Evolutionary conservation across 1,140 invertebrate genomes (phyloP).

Genomic region (Halotydeus destructor): DNA sequence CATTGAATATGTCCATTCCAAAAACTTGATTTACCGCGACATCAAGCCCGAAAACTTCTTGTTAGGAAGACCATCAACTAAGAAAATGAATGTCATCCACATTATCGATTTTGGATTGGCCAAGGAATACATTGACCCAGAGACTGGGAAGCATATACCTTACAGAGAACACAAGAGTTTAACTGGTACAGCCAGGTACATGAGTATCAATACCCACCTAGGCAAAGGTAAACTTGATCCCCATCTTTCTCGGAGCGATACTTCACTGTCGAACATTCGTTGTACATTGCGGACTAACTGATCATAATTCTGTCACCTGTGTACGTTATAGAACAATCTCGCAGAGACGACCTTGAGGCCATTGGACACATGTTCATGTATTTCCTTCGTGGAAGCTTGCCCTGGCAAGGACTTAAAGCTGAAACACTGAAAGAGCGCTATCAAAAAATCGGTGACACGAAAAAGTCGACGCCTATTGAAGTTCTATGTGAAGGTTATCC

Average conservation of each 20-base stretch:
- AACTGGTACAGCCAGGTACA: conserved; percentile 38
- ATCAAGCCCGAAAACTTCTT: conserved; percentile 23
- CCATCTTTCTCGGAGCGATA: conserved; percentile 2
- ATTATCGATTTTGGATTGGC: conserved; percentile 55
- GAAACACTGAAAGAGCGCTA: conserved; percentile 98
- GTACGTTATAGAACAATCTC: conserved; percentile 78
- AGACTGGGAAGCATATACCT: conserved; percentile 37
- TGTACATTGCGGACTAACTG: too few species aligned
- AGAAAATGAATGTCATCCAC: conserved; percentile 96
- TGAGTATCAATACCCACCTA: conserved; percentile 40
- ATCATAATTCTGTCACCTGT: too few species aligned
- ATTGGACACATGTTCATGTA: conserved; percentile 99
- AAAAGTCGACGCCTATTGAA: conserved; percentile 90
- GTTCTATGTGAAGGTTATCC: conserved; percentile 92
- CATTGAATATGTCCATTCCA: conserved; percentile 15
- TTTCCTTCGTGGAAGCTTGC: conserved; percentile 90
- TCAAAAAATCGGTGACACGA: conserved; percentile 99
- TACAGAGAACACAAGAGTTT: conserved; percentile 39
- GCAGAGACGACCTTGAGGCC: conserved; percentile 95
- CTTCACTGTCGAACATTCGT: neutral
- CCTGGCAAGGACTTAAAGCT: conserved; percentile 98
- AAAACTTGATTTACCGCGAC: conserved; percentile 20
- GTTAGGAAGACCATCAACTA: conserved; percentile 33
- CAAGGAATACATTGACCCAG: conserved; percentile 40
- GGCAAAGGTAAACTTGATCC: conserved; percentile 22